Conservation (phyloP, 2,113 vertebrate genomes). For the Casuarius casuarius region DNA sequence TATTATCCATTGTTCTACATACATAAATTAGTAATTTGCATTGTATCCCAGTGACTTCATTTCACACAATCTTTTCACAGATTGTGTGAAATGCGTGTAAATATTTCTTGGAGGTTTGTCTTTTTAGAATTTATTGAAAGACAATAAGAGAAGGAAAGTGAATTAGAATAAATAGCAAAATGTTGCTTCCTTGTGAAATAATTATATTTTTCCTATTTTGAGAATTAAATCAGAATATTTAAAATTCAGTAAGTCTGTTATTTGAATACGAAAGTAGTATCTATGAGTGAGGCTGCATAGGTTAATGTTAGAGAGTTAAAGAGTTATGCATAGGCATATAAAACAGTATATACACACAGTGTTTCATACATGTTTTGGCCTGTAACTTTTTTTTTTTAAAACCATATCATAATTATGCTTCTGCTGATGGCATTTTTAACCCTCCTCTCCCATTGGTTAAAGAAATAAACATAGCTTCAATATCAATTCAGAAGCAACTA, state of each 20-base stretch:
- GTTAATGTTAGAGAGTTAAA: background rate
- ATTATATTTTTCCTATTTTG: background rate
- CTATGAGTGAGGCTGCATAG: background rate
- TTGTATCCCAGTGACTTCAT: conserved; percentile 29
- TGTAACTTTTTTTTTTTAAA: background rate
- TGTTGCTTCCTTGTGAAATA: background rate
- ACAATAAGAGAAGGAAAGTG: conserved; percentile 5
- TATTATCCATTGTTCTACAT: conserved; percentile 25
- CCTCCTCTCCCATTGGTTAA: background rate
- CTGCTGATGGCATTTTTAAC: background rate
- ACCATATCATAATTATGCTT: background rate
- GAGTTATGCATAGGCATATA: background rate
- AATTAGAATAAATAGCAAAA: conserved; percentile 23
- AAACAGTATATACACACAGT: background rate
- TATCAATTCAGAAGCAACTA: background rate
- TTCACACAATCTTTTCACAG: conserved; percentile 21
- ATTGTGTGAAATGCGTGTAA: conserved; percentile 11
- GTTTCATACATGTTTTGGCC: background rate
- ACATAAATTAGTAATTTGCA: conserved; percentile 60
- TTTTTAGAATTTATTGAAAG: conserved; percentile 8
- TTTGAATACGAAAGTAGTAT: conserved; percentile 3
- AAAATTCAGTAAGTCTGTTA: background rate
- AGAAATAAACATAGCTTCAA: background rate
- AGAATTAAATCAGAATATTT: background rate
- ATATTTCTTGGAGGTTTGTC: conserved; percentile 35